Evolutionary conservation across 1,140 invertebrate species (phyloP), one percentile per base, ranked within the genome.

Genomic region (Drosophila persimilis): DNA sequence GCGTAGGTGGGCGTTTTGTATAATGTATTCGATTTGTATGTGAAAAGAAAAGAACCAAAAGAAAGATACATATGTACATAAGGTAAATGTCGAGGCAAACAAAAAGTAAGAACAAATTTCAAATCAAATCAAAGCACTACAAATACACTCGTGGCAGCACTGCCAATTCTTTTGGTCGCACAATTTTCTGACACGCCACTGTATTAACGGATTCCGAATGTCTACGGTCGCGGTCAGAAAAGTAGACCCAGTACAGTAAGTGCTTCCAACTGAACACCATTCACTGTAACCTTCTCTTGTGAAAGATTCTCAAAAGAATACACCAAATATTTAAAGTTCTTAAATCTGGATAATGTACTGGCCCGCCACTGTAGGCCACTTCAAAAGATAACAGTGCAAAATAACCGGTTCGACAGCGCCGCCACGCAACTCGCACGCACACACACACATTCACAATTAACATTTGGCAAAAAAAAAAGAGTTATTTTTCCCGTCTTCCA

Each of bases 11-110:
- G 71, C 64, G 74, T 45, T 56, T 45, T 43, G 20, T 35, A 50
- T 71, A 15, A 73, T 62, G 20, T 62, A 15, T 65, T 77, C 58
- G 64, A 57, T 54, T 77, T 66, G 46, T 70, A 65, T 71, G 58
- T 63, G 44, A 80, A 73, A 70, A 65, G 53, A 80, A 80, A 74
- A 74, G 60, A 80, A 85, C 67, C 62, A 73, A 86, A 80, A 74
- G 53, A 76, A 77, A 75, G 35, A 39, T 39, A 39, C 35, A 39
- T 39, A 15, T 15, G 15, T 15, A 39, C 35, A 39, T 39, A 39
- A 39, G 35, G 35, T 39, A 39, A 39, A 39, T 39, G 35, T 39
- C 35, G 35, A 9, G 8, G 9, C 31, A 35, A 45, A 59, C 46
- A 67, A 35, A 39, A 65, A 69, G 66, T 74, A 51, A 73, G 44